A percentile compares a stretch with the other conserved stretches of the same genome.
Evolutionary conservation across 2,888 invertebrate species (phyloP).

Genomic region (Oegoconia quadripuncta): DNA sequence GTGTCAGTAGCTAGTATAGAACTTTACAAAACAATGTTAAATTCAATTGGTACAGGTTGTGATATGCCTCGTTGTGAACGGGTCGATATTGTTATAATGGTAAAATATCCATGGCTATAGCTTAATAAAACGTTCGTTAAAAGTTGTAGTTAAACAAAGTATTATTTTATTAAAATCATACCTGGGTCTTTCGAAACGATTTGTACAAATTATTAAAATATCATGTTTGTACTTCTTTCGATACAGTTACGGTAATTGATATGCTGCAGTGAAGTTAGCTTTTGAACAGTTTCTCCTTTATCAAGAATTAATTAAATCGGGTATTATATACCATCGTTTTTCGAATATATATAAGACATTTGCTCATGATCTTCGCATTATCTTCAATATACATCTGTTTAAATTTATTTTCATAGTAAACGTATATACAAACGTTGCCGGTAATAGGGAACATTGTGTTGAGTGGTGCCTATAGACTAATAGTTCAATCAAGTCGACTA

Average conservation of each 20-base stretch:
- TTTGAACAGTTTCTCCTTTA: conserved; percentile 47
- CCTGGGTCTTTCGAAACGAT: conserved; percentile 67
- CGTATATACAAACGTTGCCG: conserved; percentile 12
- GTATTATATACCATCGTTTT: conserved; percentile 34
- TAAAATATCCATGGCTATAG: conserved; percentile 76
- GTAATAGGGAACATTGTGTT: conserved; percentile 29
- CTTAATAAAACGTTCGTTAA: conserved; percentile 76
- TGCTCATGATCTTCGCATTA: not conserved
- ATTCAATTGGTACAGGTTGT: conserved; percentile 80
- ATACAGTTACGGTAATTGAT: conserved; percentile 51
- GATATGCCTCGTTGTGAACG: conserved; percentile 78
- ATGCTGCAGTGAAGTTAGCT: conserved; percentile 56
- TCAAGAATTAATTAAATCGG: conserved; percentile 37
- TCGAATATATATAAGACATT: conserved; percentile 5
- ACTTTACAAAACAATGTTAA: conserved; percentile 79
- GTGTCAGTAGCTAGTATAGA: conserved; percentile 78
- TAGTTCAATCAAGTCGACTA: conserved; percentile 32
- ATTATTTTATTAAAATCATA: conserved; percentile 74
- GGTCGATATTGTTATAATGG: conserved; percentile 78
- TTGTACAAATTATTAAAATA: conserved; percentile 70
- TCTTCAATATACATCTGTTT: not conserved
- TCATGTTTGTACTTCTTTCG: conserved; percentile 67
- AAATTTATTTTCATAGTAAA: no score
- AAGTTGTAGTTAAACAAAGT: conserved; percentile 74
- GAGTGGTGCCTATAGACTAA: conserved; percentile 33